phyloP scores from a whole-genome alignment of 2,797 vertebrate genomes.

The Manis javanica region DNA sequence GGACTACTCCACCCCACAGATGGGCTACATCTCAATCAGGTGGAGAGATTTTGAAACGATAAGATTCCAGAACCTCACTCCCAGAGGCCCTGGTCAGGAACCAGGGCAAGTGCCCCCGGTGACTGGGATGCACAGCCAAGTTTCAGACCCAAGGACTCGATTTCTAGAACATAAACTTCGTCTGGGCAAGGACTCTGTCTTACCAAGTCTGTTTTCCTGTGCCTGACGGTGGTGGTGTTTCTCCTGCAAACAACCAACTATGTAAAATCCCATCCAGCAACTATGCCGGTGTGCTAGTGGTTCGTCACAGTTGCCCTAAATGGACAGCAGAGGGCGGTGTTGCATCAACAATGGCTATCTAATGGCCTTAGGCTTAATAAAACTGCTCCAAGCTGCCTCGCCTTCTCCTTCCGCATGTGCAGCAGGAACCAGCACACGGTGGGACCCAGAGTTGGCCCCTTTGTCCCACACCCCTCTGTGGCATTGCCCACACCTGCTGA shows the following conservation, averaged over 20 bases:
- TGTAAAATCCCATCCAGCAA: background rate
- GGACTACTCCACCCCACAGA: background rate
- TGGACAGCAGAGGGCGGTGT: slow-evolving; percentile 72
- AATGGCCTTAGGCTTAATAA: rapidly evolving
- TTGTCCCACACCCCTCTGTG: background rate
- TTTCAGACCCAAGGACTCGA: background rate
- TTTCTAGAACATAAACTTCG: background rate
- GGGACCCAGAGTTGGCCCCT: background rate
- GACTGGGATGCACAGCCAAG: background rate
- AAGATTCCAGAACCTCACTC: background rate
- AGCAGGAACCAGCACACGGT: background rate
- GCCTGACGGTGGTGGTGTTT: background rate
- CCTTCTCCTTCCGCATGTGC: background rate
- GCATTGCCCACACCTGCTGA: background rate
- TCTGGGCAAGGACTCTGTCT: background rate
- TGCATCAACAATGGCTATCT: background rate
- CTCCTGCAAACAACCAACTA: background rate
- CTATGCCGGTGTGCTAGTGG: rapidly evolving
- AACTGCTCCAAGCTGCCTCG: background rate
- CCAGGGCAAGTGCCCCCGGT: background rate
- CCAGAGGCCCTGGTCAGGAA: background rate
- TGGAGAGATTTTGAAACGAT: background rate
- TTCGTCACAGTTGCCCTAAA: slow-evolving; percentile 41
- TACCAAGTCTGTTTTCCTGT: background rate
- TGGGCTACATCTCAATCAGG: background rate